Percentiles rank a stretch among this genome's conserved stretches.
Conservation (phyloP, 2,113 vertebrate genomes). For the Globicephala melas region DNA sequence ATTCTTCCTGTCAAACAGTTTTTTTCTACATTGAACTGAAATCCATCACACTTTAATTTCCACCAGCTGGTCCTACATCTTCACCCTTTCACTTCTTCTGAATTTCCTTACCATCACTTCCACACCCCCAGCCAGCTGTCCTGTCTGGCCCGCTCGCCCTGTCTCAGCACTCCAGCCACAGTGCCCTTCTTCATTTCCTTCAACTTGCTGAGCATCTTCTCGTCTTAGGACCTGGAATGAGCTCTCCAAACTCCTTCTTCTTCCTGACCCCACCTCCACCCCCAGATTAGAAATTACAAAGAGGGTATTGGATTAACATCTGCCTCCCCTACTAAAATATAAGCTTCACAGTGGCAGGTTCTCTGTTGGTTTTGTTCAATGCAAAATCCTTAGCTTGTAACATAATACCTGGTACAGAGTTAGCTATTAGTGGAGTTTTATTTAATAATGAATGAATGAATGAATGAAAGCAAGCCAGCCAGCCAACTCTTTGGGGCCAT, state of each 20-base stretch:
- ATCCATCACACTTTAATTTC: conserved; percentile 9
- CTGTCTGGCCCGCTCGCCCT: background rate
- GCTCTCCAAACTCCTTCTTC: background rate
- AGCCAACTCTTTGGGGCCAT: background rate
- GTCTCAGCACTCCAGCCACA: background rate
- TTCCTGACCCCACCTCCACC: background rate
- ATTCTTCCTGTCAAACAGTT: background rate
- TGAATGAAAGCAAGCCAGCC: background rate
- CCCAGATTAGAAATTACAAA: background rate
- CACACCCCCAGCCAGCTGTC: background rate
- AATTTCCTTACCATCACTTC: background rate
- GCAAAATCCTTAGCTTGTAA: background rate
- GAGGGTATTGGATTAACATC: background rate
- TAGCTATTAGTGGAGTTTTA: background rate
- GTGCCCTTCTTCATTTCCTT: background rate
- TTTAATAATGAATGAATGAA: background rate
- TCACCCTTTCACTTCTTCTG: background rate
- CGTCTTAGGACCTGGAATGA: background rate
- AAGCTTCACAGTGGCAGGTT: background rate
- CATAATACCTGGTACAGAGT: background rate
- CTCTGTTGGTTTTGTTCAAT: background rate
- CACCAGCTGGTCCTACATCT: conserved; percentile 34
- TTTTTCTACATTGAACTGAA: background rate
- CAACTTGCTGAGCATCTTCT: background rate
- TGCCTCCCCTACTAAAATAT: background rate